phyloP scores from a whole-genome alignment of 2,888 invertebrate genomes.

The Crossocerus cetratus region DNA sequence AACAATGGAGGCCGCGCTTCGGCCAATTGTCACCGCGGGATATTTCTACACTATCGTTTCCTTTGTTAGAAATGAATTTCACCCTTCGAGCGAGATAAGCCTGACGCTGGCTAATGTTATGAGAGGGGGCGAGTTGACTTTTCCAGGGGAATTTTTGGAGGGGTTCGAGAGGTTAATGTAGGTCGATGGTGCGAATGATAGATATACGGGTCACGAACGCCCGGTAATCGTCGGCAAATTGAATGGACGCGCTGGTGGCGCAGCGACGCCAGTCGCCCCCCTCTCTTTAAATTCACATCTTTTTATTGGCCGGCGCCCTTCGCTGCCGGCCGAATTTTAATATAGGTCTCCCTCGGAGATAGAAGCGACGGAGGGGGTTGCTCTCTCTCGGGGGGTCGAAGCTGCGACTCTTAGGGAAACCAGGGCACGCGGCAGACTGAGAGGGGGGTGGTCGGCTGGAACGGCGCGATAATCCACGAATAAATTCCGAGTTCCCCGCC shows the following conservation, averaged over 20 bases:
- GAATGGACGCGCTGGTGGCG: constrained; percentile 30
- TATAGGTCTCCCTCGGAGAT: constrained; percentile 23
- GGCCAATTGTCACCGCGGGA: too few relatives aligned
- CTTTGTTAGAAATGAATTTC: too few relatives aligned
- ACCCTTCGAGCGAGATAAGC: too few relatives aligned
- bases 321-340: constrained; percentile 51
- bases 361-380: neutral
- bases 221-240: constrained; percentile 45
- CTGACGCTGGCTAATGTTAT: too few relatives aligned
- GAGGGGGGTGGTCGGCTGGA: constrained; percentile 33
- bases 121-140: too few relatives aligned
- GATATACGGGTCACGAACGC: constrained; percentile 32
- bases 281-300: constrained; percentile 47
- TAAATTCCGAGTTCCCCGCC: constrained; percentile 56
- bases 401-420: neutral
- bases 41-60: too few relatives aligned
- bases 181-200: constrained; percentile 43
- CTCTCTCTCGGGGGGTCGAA: constrained; percentile 10
- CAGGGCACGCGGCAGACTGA: neutral
- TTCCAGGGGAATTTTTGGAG: too few relatives aligned
- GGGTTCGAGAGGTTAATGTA: constrained; percentile 17
- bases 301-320: constrained; percentile 26
- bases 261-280: constrained; percentile 22
- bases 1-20: too few relatives aligned
- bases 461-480: constrained; percentile 64